Base-by-base conservation (phyloP, 2,113 vertebrate genomes). In the Chionis minor region DNA sequence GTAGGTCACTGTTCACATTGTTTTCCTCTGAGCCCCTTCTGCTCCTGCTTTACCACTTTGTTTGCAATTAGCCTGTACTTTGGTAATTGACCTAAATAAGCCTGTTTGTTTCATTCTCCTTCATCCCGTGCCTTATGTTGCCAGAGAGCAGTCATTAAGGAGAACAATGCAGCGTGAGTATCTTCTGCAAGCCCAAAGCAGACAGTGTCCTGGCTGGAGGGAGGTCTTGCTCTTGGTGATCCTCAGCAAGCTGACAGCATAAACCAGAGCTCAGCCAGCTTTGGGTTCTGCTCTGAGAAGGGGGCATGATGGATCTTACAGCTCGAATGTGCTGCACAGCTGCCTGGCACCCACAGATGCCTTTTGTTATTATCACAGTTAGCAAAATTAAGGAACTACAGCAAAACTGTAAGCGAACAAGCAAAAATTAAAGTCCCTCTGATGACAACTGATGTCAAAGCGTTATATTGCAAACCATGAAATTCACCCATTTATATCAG, bases 51-150 rank as follows among this genome's bases (percentile, higher is more conserved):
- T 54, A 75, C 81, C 63, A 77, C 88, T 95, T 95, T 40, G 78
- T 69, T 92, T 3, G 4, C 95, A 86, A 95, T 97, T 97, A 96
- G 87, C 95, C 63, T 0, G 0, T 61, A 66, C 81, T 95, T 94
- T 4, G 82, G 95, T 96, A 97, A 97, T 88, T 97, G 92, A 97
- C 94, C 95, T 95, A 88, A 96, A 97, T 96, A 88, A 94, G 87
- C 84, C 59, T 67, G 51, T 96, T 94, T 95, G 91, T 92, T 95
- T 92, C 59, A 70, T 92, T 96, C 79, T 69, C 81, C 67, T 95
- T 77, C 78, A 83, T 92, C 51, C 47, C 30, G 14, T 90, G 84
- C 84, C 80, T 84, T 75, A 28, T 9, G 33, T 77, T 95, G 91
- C 45, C 71, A 90, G 63, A 82, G 81, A 93, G 51, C 44, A 91